A percentile compares a stretch with the other conserved stretches of the same genome.
Conservation (phyloP, 2,888 invertebrate genomes). For the Clivina fossor region DNA sequence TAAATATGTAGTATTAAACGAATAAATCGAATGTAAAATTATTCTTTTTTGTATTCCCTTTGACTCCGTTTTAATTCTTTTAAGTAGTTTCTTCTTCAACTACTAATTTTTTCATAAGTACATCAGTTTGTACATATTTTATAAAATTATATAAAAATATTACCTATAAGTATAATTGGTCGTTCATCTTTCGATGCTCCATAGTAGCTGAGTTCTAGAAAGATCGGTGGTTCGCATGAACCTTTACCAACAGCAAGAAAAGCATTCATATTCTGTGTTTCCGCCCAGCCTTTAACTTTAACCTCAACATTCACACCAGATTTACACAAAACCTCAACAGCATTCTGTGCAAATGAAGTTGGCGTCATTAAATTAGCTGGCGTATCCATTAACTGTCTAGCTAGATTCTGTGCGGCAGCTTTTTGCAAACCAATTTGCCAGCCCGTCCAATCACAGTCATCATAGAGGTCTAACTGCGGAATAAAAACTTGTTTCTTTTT, state of each 20-base stretch:
- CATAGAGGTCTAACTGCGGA: slow-evolving; percentile 59
- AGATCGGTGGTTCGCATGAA: slow-evolving; percentile 76
- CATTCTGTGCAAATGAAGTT: slow-evolving; percentile 72
- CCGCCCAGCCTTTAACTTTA: slow-evolving; percentile 74
- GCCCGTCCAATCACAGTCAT: slow-evolving; percentile 66
- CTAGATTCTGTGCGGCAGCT: slow-evolving; percentile 79
- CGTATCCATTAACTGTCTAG: slow-evolving; percentile 74
- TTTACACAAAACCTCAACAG: slow-evolving; percentile 59
- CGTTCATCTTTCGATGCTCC: slow-evolving; percentile 62
- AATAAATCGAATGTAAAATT: too few species aligned
- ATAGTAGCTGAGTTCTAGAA: slow-evolving; percentile 75
- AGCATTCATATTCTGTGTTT: slow-evolving; percentile 76
- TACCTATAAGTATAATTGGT: slow-evolving; percentile 73
- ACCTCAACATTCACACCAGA: slow-evolving; percentile 65
- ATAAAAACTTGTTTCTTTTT: slow-evolving; percentile 47
- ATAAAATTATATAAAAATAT: slow-evolving; percentile 67
- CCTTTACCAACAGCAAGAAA: slow-evolving; percentile 77
- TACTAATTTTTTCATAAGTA: too few species aligned
- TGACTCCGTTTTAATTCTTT: too few species aligned
- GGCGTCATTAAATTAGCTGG: slow-evolving; percentile 81
- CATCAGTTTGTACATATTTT: too few species aligned
- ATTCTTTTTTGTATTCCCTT: too few species aligned
- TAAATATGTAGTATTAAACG: too few species aligned
- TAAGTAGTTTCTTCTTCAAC: too few species aligned
- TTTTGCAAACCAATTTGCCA: slow-evolving; percentile 73